phyloP scores from a whole-genome alignment of 2,113 vertebrate species.

The Erpornis zantholeuca region DNA sequence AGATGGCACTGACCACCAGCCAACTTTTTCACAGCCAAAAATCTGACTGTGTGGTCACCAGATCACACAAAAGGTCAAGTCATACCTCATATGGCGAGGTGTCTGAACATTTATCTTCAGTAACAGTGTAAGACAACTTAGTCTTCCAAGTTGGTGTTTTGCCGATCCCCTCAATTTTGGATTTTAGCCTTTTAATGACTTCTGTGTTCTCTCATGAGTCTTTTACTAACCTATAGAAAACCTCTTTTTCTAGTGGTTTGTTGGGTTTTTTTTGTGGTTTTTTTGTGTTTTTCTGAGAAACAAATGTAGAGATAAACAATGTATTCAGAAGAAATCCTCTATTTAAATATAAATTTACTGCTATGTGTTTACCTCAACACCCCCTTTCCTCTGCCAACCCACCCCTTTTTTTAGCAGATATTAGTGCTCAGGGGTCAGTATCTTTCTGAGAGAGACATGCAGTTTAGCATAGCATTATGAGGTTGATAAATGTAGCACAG shows the following conservation, averaged over 20 bases:
- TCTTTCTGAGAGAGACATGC: neutral
- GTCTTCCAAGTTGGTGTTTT: neutral
- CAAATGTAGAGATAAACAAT: neutral
- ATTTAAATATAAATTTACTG: neutral
- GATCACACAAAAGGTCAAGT: too few relatives aligned
- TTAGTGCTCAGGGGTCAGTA: neutral
- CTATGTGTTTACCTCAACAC: neutral
- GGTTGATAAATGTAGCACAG: neutral
- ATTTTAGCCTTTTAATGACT: neutral
- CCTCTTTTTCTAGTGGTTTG: neutral
- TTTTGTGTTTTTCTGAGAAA: neutral
- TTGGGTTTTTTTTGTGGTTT: neutral
- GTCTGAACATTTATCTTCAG: neutral
- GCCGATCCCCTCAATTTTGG: neutral
- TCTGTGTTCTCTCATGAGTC: neutral
- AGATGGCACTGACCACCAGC: too few relatives aligned
- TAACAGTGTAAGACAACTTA: neutral
- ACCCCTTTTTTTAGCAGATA: neutral
- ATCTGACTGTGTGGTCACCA: too few relatives aligned
- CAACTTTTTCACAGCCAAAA: too few relatives aligned
- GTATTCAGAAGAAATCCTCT: neutral
- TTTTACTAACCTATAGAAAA: neutral
- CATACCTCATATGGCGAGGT: too few relatives aligned
- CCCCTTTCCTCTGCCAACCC: rapidly evolving
- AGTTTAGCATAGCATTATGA: neutral